Evolutionary conservation across 2,797 vertebrate species (phyloP).

Genomic region (Semaprochilodus insignis): DNA sequence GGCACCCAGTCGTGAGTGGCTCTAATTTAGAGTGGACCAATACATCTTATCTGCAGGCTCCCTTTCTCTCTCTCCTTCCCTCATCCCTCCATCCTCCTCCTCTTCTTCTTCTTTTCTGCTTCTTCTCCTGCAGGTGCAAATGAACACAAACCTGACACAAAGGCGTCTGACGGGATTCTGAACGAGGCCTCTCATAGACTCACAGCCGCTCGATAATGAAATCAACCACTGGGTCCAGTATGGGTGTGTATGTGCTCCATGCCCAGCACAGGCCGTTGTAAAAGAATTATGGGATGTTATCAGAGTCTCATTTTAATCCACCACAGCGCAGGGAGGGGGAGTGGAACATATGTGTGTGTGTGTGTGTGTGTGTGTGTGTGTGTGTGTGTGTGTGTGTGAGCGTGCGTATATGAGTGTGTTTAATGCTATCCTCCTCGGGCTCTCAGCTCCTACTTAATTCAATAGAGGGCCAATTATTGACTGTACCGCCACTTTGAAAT

Average conservation of each 20-base stretch:
- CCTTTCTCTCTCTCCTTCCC: slow-evolving; percentile 39
- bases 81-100: slow-evolving; percentile 30
- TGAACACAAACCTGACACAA: slow-evolving; percentile 44
- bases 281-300: slow-evolving; percentile 35
- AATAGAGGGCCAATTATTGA: slow-evolving; percentile 77
- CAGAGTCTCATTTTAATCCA: slow-evolving; percentile 50
- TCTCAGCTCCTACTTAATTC: slow-evolving; percentile 76
- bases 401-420: slow-evolving; percentile 56
- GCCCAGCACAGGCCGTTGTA: slow-evolving; percentile 43
- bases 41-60: slow-evolving; percentile 58
- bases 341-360: slow-evolving; percentile 28
- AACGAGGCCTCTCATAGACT: slow-evolving; percentile 42
- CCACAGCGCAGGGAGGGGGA: slow-evolving; percentile 8
- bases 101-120: not conserved
- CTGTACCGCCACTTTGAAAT: slow-evolving; percentile 68
- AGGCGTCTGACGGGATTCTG: slow-evolving; percentile 37
- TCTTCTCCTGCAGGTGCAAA: slow-evolving; percentile 39
- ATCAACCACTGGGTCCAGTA: slow-evolving; percentile 37
- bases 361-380: slow-evolving; percentile 55
- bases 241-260: slow-evolving; percentile 23
- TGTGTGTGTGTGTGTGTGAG: slow-evolving; percentile 56
- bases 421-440: slow-evolving; percentile 44
- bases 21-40: slow-evolving; percentile 58
- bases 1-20: slow-evolving; percentile 39
- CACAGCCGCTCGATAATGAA: slow-evolving; percentile 47